Base-by-base conservation (phyloP, 2,888 invertebrate genomes). In the Siphonodentalium dalli region DNA sequence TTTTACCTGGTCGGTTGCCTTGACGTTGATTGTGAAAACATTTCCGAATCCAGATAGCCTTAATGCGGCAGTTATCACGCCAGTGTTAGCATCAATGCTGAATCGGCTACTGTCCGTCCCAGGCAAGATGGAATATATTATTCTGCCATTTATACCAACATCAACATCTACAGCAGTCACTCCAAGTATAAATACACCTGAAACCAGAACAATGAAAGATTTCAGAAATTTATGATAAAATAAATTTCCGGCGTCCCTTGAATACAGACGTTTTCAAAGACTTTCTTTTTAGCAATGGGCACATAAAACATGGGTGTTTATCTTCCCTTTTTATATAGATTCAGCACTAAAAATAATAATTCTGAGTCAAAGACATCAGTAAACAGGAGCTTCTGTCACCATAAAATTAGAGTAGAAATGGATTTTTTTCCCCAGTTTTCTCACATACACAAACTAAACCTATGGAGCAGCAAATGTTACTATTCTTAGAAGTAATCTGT, bases 131-230 rank as follows among this genome's bases (percentile, higher is more conserved):
- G 65, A 87, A 80, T 95, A 96, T 0, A 86, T 82, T 47, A 96
- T 89, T 74, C 88, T 87, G 48, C 92, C 90, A 79, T 95, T 95
- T 0, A 85, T 82, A 0, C 90, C 92, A 50, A 88, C 86, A 79
- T 96, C 96, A 55, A 86, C 86, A 79, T 96, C 96, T 6, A 86
- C 85, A 0, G 95, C 95, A 78, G 89, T 90, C 0, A 92, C 91
- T 8, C 95, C 95, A 77, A 93, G 91, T 23, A 96, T 91, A 83
- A 95, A 96, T 71, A 92, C 83, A 40, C 86, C 87, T 80, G 64
- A 15, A 66, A 62, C 23, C 34, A 18, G 29, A 40, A 27, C 39
- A 41, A 24, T 2, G 35, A 37, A 24, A 34, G 23, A 40, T n/a
- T 27, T 6, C 13, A 15, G 9, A 15, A 42, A 18, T 9, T 3